These are phyloP conservation scores for Diloba caeruleocephala DNA, from an alignment of 2,888 invertebrate genomes.

Conservation along the genomic window DNA sequence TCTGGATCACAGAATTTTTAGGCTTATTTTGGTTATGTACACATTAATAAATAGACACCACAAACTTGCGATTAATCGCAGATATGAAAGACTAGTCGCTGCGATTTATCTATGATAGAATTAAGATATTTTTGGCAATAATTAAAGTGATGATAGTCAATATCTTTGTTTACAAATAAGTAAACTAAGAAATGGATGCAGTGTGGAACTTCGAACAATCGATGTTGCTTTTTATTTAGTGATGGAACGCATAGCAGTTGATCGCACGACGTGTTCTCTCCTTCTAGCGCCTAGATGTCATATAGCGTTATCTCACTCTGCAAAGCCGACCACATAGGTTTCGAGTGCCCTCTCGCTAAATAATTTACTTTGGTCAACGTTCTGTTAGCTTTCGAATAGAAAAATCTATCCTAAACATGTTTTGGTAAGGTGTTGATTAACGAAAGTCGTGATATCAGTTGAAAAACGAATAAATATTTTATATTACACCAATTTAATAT, in stretches of 20 bases:
- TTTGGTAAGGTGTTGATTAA: neutral
- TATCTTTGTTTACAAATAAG: conserved; percentile 44
- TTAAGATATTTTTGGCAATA: conserved; percentile 35
- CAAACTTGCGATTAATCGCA: conserved; percentile 33
- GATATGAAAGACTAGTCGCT: conserved; percentile 12
- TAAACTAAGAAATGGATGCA: conserved; percentile 52
- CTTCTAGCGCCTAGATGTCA: no score
- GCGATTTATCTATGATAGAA: conserved; percentile 11
- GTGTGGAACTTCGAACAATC: neutral
- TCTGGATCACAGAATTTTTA: conserved; percentile 47
- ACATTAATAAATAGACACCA: conserved; percentile 18
- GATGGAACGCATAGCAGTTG: no score
- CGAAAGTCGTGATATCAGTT: conserved; percentile 2
- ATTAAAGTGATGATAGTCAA: conserved; percentile 36
- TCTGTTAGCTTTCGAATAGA: neutral
- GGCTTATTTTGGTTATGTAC: conserved; percentile 41
- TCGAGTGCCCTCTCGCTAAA: no score
- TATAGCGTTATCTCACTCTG: no score
- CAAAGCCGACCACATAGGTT: no score
- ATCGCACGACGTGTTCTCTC: no score
- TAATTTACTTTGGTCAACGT: no score
- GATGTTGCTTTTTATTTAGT: neutral
- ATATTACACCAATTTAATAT: neutral
- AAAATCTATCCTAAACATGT: neutral
- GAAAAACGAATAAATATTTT: neutral